Evolutionary conservation across 2,113 vertebrate genomes (phyloP), one percentile per base, ranked within the genome.

Genomic region (Sebastes fasciatus): DNA sequence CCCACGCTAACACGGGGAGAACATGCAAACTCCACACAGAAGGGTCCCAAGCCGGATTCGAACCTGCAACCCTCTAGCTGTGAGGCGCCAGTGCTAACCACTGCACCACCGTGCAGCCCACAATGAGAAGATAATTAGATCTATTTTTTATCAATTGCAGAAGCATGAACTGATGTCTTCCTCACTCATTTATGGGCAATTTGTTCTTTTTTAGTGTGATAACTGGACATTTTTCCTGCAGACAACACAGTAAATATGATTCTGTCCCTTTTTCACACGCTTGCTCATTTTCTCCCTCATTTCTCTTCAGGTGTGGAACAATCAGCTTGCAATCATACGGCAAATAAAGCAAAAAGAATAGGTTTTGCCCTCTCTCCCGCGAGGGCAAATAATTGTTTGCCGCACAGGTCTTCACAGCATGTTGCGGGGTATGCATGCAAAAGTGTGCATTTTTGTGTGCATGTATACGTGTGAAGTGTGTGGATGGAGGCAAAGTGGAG

Each of bases 401-500:
- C 10, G 10, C 19, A 60, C 16, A 77, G 68, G 17, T 58, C 70
- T 74, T 48, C 43, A 16, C 51, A 57, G 55, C 48, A 45, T 79
- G 62, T 70, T 55, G 54, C 2, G 1, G 61, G 23, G 51, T 48
- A 64, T 64, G 4, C 26, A 52, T 57, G 34, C 55, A 58, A 52
- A 49, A 43, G 10, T 68, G 42, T 48, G 17, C 10, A 16, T 49
- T 75, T 76, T 6, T 82, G 45, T 85, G 63, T 68, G 4, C 34
- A 2, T 69, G 26, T 65, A n/a, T 12, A 45, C 11, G 10, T 72
- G 55, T 2, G 3, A 60, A n/a, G 14, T 19, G 48, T 78, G 21
- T 61, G 26, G 79, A 63, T 64, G 67, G 52, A 45, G 55, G 66
- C 54, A 64, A 67, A 70, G 71, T 82, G 48, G 75, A 76, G 63